Evolutionary conservation across 1,140 invertebrate genomes (phyloP).

Genomic region (Drosophila arizonae): DNA sequence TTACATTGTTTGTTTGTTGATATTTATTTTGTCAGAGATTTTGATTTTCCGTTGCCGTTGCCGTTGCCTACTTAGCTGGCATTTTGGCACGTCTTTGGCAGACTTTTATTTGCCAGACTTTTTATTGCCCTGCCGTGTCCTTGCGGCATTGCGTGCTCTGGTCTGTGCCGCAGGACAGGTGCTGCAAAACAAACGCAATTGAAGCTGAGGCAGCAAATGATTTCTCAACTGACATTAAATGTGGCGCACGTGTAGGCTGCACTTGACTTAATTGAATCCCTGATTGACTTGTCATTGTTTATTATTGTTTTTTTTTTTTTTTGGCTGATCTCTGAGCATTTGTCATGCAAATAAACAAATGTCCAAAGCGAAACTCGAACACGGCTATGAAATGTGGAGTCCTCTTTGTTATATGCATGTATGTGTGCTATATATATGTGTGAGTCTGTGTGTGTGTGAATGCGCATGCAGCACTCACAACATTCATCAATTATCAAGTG

Average conservation of each 20-base stretch:
- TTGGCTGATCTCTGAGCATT: slow-evolving; percentile 23
- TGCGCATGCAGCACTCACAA: slow-evolving; percentile 55
- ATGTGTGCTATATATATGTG: not conserved
- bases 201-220: slow-evolving; percentile 6
- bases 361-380: slow-evolving; percentile 17
- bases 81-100: slow-evolving; percentile 48
- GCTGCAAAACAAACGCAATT: slow-evolving; percentile 26
- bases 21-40: slow-evolving; percentile 43
- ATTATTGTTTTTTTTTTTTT: not conserved
- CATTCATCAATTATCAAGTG: slow-evolving; percentile 76
- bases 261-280: slow-evolving; percentile 77
- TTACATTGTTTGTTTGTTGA: slow-evolving; percentile 4
- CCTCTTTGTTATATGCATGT: slow-evolving; percentile 1
- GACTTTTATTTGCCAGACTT: not conserved
- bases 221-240: not conserved
- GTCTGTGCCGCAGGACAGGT: slow-evolving; percentile 62
- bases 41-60: slow-evolving; percentile 48
- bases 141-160: slow-evolving; percentile 30
- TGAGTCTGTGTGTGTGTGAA: slow-evolving; percentile 16
- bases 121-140: not conserved
- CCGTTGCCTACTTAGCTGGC: slow-evolving; percentile 50
- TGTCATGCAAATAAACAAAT: slow-evolving; percentile 35
- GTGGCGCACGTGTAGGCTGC: slow-evolving; percentile 22
- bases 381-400: slow-evolving; percentile 1
- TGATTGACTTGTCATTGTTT: slow-evolving; percentile 62